A percentile compares a stretch with the other conserved stretches of the same genome.
These are phyloP conservation scores for Colletes gigas DNA, from an alignment of 1,140 invertebrate species.

Conservation along the genomic window DNA sequence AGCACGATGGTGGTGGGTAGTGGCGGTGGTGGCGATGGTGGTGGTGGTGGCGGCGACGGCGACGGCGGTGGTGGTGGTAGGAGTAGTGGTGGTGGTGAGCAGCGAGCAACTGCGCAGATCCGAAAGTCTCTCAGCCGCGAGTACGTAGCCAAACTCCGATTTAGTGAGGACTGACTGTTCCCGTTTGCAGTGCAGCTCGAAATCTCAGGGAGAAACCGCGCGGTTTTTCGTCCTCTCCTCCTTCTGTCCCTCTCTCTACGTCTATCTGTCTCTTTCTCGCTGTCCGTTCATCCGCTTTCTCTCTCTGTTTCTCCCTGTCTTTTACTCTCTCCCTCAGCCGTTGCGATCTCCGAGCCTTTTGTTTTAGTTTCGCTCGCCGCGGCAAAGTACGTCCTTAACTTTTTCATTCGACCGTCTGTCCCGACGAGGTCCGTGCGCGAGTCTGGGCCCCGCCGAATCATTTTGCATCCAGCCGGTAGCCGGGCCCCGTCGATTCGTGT, in stretches of 20 bases:
- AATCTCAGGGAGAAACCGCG: constrained; percentile 69
- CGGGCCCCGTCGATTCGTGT: not conserved
- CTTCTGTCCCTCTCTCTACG: constrained; percentile 42
- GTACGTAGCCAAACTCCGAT: constrained; percentile 71
- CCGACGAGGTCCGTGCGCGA: constrained; percentile 23
- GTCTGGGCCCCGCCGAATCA: not conserved
- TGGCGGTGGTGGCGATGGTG: constrained; percentile 59
- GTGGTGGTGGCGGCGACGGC: constrained; percentile 44
- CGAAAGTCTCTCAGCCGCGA: constrained; percentile 71
- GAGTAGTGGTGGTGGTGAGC: constrained; percentile 42
- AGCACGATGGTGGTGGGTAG: constrained; percentile 59
- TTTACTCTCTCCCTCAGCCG: constrained; percentile 29
- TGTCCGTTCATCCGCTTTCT: constrained; percentile 38
- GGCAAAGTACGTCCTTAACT: constrained; percentile 43
- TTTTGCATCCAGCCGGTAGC: not conserved
- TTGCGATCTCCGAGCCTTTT: constrained; percentile 27
- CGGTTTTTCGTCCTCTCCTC: constrained; percentile 61
- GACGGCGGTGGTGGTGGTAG: constrained; percentile 39
- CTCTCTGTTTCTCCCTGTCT: constrained; percentile 43
- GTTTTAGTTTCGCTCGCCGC: constrained; percentile 40
- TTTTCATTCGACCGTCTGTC: constrained; percentile 26
- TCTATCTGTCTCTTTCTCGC: constrained; percentile 43
- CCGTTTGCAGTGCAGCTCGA: constrained; percentile 74
- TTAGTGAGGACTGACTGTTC: constrained; percentile 76
- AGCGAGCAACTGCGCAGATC: constrained; percentile 74